phyloP scores from a whole-genome alignment of 2,888 invertebrate genomes.

The Platynereis dumerilii region DNA sequence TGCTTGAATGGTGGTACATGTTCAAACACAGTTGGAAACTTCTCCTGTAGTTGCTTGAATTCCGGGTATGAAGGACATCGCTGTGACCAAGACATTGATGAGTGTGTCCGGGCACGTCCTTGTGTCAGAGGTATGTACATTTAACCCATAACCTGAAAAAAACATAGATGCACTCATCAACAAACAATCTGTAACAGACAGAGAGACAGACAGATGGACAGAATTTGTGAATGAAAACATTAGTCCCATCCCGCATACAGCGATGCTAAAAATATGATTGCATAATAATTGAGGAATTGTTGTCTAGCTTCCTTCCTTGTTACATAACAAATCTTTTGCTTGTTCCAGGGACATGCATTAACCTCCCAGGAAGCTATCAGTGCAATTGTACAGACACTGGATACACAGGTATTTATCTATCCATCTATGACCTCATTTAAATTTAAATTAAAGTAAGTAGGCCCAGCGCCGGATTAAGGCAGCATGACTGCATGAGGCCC shows the following conservation, averaged over 20 bases:
- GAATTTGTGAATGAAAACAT: too few species aligned
- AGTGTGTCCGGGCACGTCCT: constrained; percentile 36
- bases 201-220: too few species aligned
- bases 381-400: constrained; percentile 17
- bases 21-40: constrained; percentile 43
- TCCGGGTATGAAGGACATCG: constrained; percentile 44
- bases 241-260: too few species aligned
- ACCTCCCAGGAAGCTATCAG: constrained; percentile 42
- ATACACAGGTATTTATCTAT: not conserved
- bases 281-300: too few species aligned
- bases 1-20: constrained; percentile 47
- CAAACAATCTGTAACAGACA: too few species aligned
- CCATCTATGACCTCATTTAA: not conserved
- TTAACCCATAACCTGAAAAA: too few species aligned
- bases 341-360: constrained; percentile 43
- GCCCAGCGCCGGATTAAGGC: too few species aligned
- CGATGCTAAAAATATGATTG: too few species aligned
- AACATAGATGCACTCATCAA: too few species aligned
- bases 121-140: not conserved
- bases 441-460: not conserved
- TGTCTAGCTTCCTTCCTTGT: too few species aligned
- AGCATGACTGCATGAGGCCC: too few species aligned
- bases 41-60: constrained; percentile 43
- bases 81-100: constrained; percentile 46
- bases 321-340: too few species aligned